Conservation (phyloP, 2,888 invertebrate genomes). For the Drosophila antonietae region DNA sequence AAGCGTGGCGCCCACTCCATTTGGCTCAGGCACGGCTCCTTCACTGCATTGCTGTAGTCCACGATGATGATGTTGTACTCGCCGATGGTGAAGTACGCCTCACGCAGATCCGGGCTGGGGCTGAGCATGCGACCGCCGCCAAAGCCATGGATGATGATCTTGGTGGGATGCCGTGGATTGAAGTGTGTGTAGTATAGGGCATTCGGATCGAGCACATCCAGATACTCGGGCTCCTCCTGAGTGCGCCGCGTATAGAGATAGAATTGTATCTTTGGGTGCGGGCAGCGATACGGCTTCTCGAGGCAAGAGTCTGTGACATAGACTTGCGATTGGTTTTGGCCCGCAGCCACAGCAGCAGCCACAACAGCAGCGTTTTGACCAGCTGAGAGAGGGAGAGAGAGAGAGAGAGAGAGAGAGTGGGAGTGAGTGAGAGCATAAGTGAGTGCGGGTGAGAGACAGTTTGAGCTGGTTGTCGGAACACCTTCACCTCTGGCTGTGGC, state of each 20-base stretch:
- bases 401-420: not conserved
- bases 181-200: constrained; percentile 91
- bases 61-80: constrained; percentile 94
- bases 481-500: constrained; percentile 11
- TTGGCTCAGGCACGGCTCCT: constrained; percentile 93
- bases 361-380: constrained; percentile 71
- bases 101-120: constrained; percentile 93
- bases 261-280: constrained; percentile 93
- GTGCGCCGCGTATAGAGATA: constrained; percentile 92
- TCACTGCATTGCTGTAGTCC: constrained; percentile 92
- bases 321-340: constrained; percentile 86
- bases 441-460: not conserved
- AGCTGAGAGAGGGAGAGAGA: constrained; percentile 47
- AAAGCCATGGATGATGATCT: constrained; percentile 96
- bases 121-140: constrained; percentile 93
- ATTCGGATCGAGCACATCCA: constrained; percentile 89
- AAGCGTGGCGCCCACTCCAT: constrained; percentile 89
- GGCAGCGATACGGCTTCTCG: constrained; percentile 91
- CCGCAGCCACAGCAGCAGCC: constrained; percentile 70
- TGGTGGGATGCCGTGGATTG: constrained; percentile 91
- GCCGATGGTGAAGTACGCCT: constrained; percentile 92
- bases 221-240: constrained; percentile 89
- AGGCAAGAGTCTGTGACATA: constrained; percentile 93
- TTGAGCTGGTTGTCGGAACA: not conserved
- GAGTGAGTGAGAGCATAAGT: not conserved